Conservation (phyloP, 92 coral and sea anemone species). For the Bergia sp. region DNA sequence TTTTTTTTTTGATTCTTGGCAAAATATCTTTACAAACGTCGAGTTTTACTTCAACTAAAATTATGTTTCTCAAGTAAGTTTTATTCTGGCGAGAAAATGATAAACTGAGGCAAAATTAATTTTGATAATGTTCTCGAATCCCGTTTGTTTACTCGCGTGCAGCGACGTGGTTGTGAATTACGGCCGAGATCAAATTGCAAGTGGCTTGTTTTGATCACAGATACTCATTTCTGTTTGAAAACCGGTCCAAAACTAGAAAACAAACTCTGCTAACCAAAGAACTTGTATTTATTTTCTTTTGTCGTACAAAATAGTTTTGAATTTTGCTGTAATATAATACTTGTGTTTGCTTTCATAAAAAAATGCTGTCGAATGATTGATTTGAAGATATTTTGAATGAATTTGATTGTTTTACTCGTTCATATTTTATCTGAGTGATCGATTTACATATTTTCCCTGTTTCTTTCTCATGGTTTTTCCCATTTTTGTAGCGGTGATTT, state of each 20-base stretch:
- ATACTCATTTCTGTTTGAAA: slow-evolving; percentile 10
- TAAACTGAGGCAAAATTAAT: not conserved
- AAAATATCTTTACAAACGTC: slow-evolving; percentile 12
- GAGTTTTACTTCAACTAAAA: slow-evolving; percentile 3
- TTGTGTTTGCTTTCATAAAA: slow-evolving; percentile 11
- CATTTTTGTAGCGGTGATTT: slow-evolving; percentile 1
- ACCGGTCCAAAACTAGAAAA: slow-evolving; percentile 19
- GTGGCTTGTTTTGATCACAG: slow-evolving; percentile 5
- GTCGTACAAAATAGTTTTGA: not conserved
- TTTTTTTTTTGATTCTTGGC: not conserved
- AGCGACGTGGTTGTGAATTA: not conserved
- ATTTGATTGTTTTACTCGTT: not conserved
- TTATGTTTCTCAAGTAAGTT: not conserved
- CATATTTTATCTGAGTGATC: not conserved
- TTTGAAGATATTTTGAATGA: not conserved
- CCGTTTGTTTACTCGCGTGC: not conserved
- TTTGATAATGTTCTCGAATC: not conserved
- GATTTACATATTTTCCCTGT: not conserved
- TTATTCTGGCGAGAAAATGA: slow-evolving; percentile 20
- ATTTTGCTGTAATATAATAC: not conserved
- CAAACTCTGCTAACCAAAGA: not conserved
- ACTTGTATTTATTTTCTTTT: not conserved
- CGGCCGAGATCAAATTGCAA: slow-evolving; percentile 11
- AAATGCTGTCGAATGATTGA: not conserved
- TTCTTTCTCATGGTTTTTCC: not conserved